phyloP scores from a whole-genome alignment of 1,140 invertebrate genomes.

The Diabrotica undecimpunctata region DNA sequence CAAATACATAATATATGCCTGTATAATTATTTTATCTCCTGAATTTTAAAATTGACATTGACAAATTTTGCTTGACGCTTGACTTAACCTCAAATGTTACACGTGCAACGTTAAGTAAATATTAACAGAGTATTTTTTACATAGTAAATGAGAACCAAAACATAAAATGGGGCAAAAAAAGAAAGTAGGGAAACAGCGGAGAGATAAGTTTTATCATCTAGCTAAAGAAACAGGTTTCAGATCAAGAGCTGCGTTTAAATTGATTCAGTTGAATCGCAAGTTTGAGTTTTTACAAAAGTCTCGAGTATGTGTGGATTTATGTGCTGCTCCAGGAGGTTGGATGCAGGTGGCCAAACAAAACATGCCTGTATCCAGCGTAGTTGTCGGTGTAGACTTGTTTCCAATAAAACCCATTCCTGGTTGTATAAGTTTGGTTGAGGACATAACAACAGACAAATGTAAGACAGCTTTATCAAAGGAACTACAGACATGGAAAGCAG shows the following conservation, averaged over 20 bases:
- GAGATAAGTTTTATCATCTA: conserved; percentile 97
- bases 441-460: conserved; percentile 96
- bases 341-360: conserved; percentile 99
- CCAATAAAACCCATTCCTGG: conserved; percentile 92
- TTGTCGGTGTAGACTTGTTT: conserved; percentile 92
- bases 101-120: neutral
- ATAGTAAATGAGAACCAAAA: neutral
- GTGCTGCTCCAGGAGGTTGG: conserved; percentile 99
- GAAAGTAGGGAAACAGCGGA: conserved; percentile 96
- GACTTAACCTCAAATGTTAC: neutral
- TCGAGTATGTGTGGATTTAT: conserved; percentile 94
- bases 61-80: no score
- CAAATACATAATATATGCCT: no score
- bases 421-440: conserved; percentile 84
- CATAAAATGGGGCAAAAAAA: conserved; percentile 88
- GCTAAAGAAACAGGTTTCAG: conserved; percentile 98
- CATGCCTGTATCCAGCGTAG: conserved; percentile 95
- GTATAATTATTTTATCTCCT: no score
- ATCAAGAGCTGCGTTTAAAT: conserved; percentile 96
- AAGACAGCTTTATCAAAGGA: conserved; percentile 74
- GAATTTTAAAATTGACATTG: no score
- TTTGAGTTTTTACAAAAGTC: conserved; percentile 97
- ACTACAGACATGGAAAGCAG: conserved; percentile 93
- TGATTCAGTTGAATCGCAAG: conserved; percentile 96
- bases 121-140: neutral